A percentile compares a stretch with the other conserved stretches of the same genome.
Conservation (phyloP, 2,797 vertebrate species). For the Rachycentron canadum region DNA sequence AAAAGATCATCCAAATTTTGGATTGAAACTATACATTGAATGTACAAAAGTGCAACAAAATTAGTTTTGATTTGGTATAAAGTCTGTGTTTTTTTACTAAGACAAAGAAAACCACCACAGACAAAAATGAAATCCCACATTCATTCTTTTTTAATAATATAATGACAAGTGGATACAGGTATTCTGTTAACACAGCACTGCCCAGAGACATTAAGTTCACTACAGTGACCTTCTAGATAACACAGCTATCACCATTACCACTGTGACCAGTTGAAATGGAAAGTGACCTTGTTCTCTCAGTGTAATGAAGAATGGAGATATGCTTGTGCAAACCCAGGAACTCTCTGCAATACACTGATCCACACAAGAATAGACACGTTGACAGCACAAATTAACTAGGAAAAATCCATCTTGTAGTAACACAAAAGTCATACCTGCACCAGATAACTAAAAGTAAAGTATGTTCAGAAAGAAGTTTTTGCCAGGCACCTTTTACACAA, state of each 20-base stretch:
- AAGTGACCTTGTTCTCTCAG: conserved; percentile 39
- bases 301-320: conserved; percentile 8
- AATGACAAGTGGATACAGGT: neutral
- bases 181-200: neutral
- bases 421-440: neutral
- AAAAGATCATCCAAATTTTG: neutral
- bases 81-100: neutral
- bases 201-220: conserved; percentile 41
- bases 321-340: neutral
- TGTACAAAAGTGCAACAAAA: neutral
- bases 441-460: too few relatives aligned
- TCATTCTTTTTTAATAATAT: neutral
- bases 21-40: neutral
- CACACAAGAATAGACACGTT: neutral
- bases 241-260: neutral
- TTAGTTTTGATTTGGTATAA: too few relatives aligned
- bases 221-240: conserved; percentile 36
- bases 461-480: too few relatives aligned
- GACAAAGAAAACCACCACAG: neutral
- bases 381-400: neutral
- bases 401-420: neutral
- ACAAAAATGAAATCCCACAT: neutral
- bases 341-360: neutral
- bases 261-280: conserved; percentile 13
- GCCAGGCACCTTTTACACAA: too few relatives aligned